Evolutionary conservation across 2,113 vertebrate species (phyloP).

Genomic region (Trachemys scripta): DNA sequence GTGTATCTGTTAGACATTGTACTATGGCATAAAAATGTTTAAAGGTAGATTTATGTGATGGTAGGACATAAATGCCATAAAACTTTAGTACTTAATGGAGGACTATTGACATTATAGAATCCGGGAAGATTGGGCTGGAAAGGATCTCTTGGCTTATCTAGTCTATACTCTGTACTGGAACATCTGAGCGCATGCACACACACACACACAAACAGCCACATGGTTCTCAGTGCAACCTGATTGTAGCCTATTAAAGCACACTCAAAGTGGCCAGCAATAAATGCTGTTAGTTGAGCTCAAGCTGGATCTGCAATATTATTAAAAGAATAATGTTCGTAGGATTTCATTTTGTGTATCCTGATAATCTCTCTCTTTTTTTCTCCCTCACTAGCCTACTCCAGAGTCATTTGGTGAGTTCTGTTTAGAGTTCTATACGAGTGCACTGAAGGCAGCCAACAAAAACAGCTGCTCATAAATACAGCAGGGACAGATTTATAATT

Average conservation of each 20-base stretch:
- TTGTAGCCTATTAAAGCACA: not conserved
- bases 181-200: not conserved
- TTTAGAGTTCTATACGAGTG: slow-evolving; percentile 66
- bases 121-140: not conserved
- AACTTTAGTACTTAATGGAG: not conserved
- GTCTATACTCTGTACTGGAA: not conserved
- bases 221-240: not conserved
- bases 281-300: slow-evolving; percentile 31
- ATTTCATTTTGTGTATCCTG: slow-evolving; percentile 32
- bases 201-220: not conserved
- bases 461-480: slow-evolving; percentile 50
- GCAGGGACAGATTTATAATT: slow-evolving; percentile 69
- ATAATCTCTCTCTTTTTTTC: slow-evolving; percentile 67
- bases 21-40: not conserved
- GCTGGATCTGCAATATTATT: not conserved
- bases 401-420: slow-evolving; percentile 81
- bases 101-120: not conserved
- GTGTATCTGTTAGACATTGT: not conserved
- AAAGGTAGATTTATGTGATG: not conserved
- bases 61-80: not conserved
- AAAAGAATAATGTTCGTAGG: not conserved
- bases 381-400: slow-evolving; percentile 73
- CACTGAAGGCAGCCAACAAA: slow-evolving; percentile 46
- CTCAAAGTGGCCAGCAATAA: not conserved
- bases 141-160: not conserved